Evolutionary conservation across 2,888 invertebrate species (phyloP), one percentile per base, ranked within the genome.

Genomic region (Chrysodeixis includens): DNA sequence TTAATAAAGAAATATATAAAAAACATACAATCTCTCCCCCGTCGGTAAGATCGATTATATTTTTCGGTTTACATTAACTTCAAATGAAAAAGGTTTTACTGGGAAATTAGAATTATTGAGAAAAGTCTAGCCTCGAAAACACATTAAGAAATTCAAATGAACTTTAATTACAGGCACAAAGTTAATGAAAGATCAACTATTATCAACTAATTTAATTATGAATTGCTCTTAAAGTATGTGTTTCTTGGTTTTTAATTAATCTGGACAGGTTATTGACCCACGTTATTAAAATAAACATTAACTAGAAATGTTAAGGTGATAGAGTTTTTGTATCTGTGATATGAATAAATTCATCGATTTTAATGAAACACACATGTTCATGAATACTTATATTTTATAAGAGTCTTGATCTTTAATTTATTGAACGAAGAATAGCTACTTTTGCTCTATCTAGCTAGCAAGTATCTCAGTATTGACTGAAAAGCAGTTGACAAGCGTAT

Each of bases 141-240:
- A 53, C 53, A 56, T 77, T 79, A 79, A 61, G 22, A 61, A 30
- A 54, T 79, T 66, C 40, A 76, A 54, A 54, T 62, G 54, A 63
- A 56, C 22, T 14, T 46, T 32, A 18, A 46, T 56, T 57, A 9
- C 40, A 62, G 22, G 54, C 26, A 53, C n/a, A 60, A 40, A 0
- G 59, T 12, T 40, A 56, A 18, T 46, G 9, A 22, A 32, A 53
- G 6, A 60, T 72, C 20, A 52, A 44, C 44, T 55, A 35, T 14
- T 59, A 20, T 16, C 14, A 10, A 51, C 30, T 14, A 68, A n/a
- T 44, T 32, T 12, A 22, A 35, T 40, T 30, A 30, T 30, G 18
- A 32, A 44, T 32, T 1, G 10, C 3, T 49, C 20, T 49, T 20
- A 49, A 49, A 49, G 18, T 20, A 49, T 20, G 18, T 49, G 9